Evolutionary conservation across 2,113 vertebrate genomes (phyloP), one percentile per base, ranked within the genome.

Genomic region (Chaetura pelagica): DNA sequence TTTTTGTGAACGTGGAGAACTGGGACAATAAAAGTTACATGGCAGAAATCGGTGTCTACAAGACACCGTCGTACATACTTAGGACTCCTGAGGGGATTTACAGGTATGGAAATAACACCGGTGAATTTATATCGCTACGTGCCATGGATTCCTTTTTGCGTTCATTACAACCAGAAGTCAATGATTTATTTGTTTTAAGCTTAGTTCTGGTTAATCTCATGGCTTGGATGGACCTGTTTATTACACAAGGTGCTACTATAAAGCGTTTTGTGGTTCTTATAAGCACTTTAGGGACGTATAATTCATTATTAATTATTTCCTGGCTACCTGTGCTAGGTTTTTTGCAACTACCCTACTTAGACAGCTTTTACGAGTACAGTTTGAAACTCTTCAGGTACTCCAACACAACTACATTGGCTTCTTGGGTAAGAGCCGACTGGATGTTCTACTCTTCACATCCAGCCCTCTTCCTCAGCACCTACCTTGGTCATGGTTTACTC

Each of bases 181-280:
- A 99, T 7, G 99, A 99, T 91, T 96, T 99, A 69, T 99, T 99
- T 96, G 98, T 99, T 78, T 97, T 99, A 71, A 99, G 99, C 95
- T 97, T 99, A 96, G 99, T 99, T 79, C 98, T 99, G 90, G 99
- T 99, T 91, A 99, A 99, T 93, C 97, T 99, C 61, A 99, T 99
- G 98, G 99, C 99, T 84, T 99, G 99, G 99, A 99, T 99, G 99
- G 99, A 99, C 97, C 98, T 99, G 85, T 99, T 99, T 90, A 99
- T 99, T 69, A 99, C 99, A 29, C 99, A 99, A 88, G 99, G 99
- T 27, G 99, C 99, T 52, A 99, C 99, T 51, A 98, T 99, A 89
- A 99, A 99, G 94, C 98, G 99, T 66, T 99, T 99, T 96, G 99
- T 99, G 59, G 99, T 99, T 96, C 98, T 99, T 57, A 99, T 99